These are phyloP conservation scores for Epiblema foenella DNA, from an alignment of 2,888 invertebrate genomes.

Conservation along the genomic window DNA sequence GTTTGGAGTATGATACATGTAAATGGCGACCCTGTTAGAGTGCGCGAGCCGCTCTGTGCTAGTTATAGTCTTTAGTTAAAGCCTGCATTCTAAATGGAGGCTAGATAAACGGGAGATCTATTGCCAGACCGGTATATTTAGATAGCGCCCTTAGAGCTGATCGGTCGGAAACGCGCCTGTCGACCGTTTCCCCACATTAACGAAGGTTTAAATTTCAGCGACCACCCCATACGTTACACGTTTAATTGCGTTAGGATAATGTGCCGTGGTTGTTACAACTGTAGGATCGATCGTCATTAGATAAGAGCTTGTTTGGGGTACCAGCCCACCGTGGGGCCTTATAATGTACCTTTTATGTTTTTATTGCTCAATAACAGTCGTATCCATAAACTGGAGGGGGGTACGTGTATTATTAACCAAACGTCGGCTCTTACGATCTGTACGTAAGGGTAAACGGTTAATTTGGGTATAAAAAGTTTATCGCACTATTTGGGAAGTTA, in stretches of 20 bases:
- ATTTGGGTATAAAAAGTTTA: slow-evolving; percentile 29
- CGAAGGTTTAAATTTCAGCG: slow-evolving; percentile 48
- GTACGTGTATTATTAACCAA: slow-evolving; percentile 58
- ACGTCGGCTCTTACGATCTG: slow-evolving; percentile 42
- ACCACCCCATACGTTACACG: slow-evolving; percentile 58
- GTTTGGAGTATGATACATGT: slow-evolving; percentile 40
- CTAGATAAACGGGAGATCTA: slow-evolving; percentile 22
- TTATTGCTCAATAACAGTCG: slow-evolving; percentile 68
- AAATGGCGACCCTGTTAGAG: slow-evolving; percentile 54
- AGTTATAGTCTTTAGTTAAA: slow-evolving; percentile 8
- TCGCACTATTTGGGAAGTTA: slow-evolving; percentile 11
- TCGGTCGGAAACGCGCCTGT: slow-evolving; percentile 40
- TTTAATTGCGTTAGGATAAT: slow-evolving; percentile 70
- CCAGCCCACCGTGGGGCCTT: slow-evolving; percentile 54
- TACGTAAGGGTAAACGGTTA: slow-evolving; percentile 15
- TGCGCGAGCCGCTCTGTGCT: slow-evolving; percentile 44
- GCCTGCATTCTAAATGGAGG: slow-evolving; percentile 16
- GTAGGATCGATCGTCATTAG: slow-evolving; percentile 67
- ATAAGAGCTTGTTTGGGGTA: slow-evolving; percentile 70
- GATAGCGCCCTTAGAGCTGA: slow-evolving; percentile 25
- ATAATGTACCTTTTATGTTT: slow-evolving; percentile 57
- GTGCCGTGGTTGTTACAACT: slow-evolving; percentile 64
- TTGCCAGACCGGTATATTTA: slow-evolving; percentile 26
- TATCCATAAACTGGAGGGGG: slow-evolving; percentile 59
- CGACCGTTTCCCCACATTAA: slow-evolving; percentile 43